Base-by-base conservation (phyloP, 2,797 vertebrate species). In the Crenuchus spilurus region DNA sequence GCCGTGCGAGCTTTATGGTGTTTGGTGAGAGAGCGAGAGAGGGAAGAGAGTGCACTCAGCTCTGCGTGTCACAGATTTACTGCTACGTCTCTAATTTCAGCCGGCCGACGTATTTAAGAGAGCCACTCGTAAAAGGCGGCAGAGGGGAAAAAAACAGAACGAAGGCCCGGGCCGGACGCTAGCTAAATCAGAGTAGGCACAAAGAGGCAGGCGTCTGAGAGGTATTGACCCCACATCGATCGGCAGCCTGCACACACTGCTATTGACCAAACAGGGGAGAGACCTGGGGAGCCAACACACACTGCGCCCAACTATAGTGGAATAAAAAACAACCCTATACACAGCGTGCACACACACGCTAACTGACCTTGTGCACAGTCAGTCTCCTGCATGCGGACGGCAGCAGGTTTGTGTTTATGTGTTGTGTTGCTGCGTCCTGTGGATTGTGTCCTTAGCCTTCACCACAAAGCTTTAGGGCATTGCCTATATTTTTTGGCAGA, bases 181-280 rank as follows among this genome's bases (percentile, higher is more conserved):
- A 90, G 91, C 92, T 93, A 93, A 93, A 93, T 93, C 92, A 92
- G 91, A 86, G 88, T 80, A 84, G 85, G 89, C 90, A 91, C 89
- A 93, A 92, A 92, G 91, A 92, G 89, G 90, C 91, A 91, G 91
- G 91, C 88, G 91, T 92, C 92, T 92, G 91, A 92, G 88, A 92
- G 91, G 90, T 93, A 94, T 94, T 94, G 92, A 94, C 91, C 91
- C 90, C 87, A 75, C 88, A 93, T 93, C 87, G 92, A 93, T 92
- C 85, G 80, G 72, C 88, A 91, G 90, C 88, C 88, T 89, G 90
- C 54, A 57, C 88, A 90, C 89, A 81, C 88, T 85, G 87, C 87
- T 93, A 93, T 94, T 94, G 92, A 93, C 92, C 90, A 92, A 89
- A 91, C 88, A 89, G 90, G 88, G 86, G 85, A 91, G 92, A 90